These are phyloP conservation scores for Pterocles gutturalis DNA, from an alignment of 2,113 vertebrate genomes.

Conservation along the genomic window DNA sequence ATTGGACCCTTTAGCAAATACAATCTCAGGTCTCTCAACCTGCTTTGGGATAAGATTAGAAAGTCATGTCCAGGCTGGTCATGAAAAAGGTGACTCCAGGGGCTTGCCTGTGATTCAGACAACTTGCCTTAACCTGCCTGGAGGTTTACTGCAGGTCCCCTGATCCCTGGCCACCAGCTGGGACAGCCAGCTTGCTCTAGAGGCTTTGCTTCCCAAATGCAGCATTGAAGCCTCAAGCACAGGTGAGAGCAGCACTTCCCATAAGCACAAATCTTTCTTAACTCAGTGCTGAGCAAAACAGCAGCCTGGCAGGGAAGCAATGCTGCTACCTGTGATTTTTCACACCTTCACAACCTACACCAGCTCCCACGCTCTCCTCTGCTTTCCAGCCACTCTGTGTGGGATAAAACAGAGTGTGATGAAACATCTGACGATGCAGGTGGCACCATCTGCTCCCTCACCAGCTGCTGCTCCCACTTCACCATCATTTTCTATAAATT, in stretches of 20 bases:
- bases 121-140: neutral
- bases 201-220: neutral
- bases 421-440: constrained; percentile 69
- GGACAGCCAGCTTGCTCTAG: neutral
- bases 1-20: neutral
- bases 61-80: neutral
- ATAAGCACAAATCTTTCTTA: neutral
- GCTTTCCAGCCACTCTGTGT: constrained; percentile 7
- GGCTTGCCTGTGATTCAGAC: neutral
- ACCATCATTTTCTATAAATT: neutral
- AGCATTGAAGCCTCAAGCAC: neutral
- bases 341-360: constrained; percentile 39
- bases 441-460: constrained; percentile 69
- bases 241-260: neutral
- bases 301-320: constrained; percentile 24
- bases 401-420: constrained; percentile 53
- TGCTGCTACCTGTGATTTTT: constrained; percentile 42
- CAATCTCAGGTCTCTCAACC: neutral
- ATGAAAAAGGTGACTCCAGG: neutral
- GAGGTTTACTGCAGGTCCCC: neutral
- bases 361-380: constrained; percentile 35
- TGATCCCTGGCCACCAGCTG: neutral
- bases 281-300: neutral
- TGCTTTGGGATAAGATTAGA: neutral
- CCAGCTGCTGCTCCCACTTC: constrained; percentile 44